Conservation (phyloP, 1,140 invertebrate genomes). For the Vanessa tameamea region DNA sequence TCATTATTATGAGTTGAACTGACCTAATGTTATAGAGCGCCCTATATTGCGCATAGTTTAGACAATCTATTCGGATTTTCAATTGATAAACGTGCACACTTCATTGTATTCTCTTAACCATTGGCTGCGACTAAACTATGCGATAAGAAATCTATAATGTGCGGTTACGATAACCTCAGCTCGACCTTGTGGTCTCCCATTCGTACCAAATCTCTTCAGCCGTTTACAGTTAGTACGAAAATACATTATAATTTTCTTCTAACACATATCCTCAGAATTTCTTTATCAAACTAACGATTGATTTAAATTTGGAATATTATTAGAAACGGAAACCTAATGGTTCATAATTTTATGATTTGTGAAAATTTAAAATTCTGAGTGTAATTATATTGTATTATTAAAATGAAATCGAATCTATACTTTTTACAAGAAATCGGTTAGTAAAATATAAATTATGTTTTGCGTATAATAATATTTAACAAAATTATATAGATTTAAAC, state of each 20-base stretch:
- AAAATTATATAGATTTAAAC: slow-evolving; percentile 14
- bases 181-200: neutral
- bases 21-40: neutral
- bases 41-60: no score
- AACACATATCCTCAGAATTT: neutral
- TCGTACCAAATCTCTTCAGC: slow-evolving; percentile 1
- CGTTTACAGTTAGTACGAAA: slow-evolving; percentile 1
- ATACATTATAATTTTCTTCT: neutral
- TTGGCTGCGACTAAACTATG: neutral
- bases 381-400: neutral
- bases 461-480: slow-evolving; percentile 1
- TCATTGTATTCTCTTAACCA: no score
- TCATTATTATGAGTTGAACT: slow-evolving; percentile 86
- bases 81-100: neutral
- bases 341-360: no score
- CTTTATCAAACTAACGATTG: no score
- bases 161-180: neutral
- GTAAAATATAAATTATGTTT: slow-evolving; percentile 2
- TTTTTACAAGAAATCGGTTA: neutral
- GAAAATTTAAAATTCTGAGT: neutral
- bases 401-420: neutral
- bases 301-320: no score
- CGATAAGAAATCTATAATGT: neutral
- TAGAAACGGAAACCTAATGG: no score
- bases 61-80: neutral